These are phyloP conservation scores for Gari tellinella DNA, from an alignment of 2,888 invertebrate genomes.

Conservation along the genomic window DNA sequence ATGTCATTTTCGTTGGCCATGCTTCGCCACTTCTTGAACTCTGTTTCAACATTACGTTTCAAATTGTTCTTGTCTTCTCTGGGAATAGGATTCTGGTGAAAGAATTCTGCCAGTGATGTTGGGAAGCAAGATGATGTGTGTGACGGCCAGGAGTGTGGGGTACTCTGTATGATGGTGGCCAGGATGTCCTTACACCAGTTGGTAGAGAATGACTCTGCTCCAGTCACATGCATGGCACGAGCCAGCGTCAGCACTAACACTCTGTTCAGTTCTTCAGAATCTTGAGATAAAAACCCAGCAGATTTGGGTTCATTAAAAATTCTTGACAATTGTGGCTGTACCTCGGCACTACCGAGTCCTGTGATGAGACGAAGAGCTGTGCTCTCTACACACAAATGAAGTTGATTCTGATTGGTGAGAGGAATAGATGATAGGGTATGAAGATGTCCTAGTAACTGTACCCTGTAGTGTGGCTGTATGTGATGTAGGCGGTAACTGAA, in stretches of 20 bases:
- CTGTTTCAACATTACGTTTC: constrained; percentile 87
- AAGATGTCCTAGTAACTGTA: constrained; percentile 95
- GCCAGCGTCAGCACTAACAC: constrained; percentile 97
- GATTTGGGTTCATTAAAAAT: constrained; percentile 96
- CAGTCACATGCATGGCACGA: constrained; percentile 96
- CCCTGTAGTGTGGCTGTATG: constrained; percentile 97
- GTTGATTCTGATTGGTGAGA: constrained; percentile 97
- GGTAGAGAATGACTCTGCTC: constrained; percentile 87
- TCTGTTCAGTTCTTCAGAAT: constrained; percentile 97
- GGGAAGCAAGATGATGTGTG: constrained; percentile 97
- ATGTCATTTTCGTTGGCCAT: constrained; percentile 99
- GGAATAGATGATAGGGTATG: constrained; percentile 96
- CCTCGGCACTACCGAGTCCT: constrained; percentile 96
- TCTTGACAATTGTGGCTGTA: constrained; percentile 96
- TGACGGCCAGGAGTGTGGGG: constrained; percentile 97
- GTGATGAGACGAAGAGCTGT: constrained; percentile 94
- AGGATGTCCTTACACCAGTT: constrained; percentile 96
- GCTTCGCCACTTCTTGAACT: constrained; percentile 95
- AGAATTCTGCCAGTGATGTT: constrained; percentile 94
- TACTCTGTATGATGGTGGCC: constrained; percentile 94
- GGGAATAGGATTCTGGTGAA: constrained; percentile 83
- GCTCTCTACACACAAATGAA: constrained; percentile 96
- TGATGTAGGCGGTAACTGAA: constrained; percentile 98
- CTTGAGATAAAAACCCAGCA: constrained; percentile 91
- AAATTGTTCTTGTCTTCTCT: constrained; percentile 94